Evolutionary conservation across 2,113 vertebrate species (phyloP), one percentile per base, ranked within the genome.

Genomic region (Solea senegalensis): DNA sequence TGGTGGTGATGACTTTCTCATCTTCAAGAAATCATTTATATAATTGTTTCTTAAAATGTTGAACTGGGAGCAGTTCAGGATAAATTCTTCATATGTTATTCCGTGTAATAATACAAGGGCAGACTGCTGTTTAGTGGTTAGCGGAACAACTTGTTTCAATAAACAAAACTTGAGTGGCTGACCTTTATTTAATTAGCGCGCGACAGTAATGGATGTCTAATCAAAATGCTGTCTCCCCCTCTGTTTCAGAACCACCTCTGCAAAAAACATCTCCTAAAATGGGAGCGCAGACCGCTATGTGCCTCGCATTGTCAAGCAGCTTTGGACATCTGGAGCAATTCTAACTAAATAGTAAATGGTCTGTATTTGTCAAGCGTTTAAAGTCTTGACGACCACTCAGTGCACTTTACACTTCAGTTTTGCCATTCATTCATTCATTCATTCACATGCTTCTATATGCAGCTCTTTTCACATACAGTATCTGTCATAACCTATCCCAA

Each of bases 101-200:
- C 16, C 15, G 16, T 39, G 11, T 64, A 16, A 15, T 49, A 66
- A 16, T 27, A 60, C 50, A 66, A 60, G 39, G 13, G 39, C 43
- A 67, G 28, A 50, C 46, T 61, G 16, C 15, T 76, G 62, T 53
- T 53, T 56, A 55, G 27, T 12, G 48, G 59, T 85, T 79, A 69
- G 71, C 64, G 48, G 68, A 81, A 86, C 72, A 78, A 84, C 74
- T 80, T 86, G 71, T 82, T 89, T 87, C 88, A 80, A 74, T 80
- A 83, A 83, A 87, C 75, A 82, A 72, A 88, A 84, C 60, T 66
- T 72, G 54, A 86, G 80, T 66, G 28, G 53, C 58, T 89, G 90
- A 91, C 90, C 88, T 90, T 88, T 86, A 80, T 85, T 87, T 90
- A 90, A 89, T 91, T 85, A 89, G 78, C 72, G 86, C 39, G 83